Evolutionary conservation across 2,797 vertebrate species (phyloP), one percentile per base, ranked within the genome.

Genomic region (Synanceia verrucosa): DNA sequence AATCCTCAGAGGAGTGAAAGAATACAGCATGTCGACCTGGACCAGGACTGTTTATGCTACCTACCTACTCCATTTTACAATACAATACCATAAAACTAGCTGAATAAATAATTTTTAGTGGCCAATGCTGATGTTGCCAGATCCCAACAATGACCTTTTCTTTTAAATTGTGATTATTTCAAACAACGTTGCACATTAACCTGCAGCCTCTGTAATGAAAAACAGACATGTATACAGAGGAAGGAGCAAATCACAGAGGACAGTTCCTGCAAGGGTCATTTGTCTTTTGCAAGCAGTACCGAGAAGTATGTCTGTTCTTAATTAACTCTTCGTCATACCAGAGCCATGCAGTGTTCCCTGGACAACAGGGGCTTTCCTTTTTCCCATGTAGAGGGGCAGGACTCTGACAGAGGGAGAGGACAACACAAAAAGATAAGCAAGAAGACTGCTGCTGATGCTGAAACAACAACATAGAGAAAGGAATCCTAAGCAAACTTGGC

Each of bases 261-360:
- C 7, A 26, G 56, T 65, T 76, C 39, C 58, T 26, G 12, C 39
- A 47, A 58, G 58, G 58, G 47, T 79, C 63, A 47, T 33, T 37
- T 19, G 48, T 82, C 48, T 24, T 63, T 6, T 9, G 23, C 31
- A 53, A n/a, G 48, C 2, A 31, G 6, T 9, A 12, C n/a, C 47
- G 56, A 70, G 43, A 48, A 46, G 18, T 3, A 12, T 1, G 51
- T 65, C 73, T 85, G 86, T 41, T 90, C 47, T 36, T 53, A 57
- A 82, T 89, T 78, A 84, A 57, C 48, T 69, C 19, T 12, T 16
- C 33, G 67, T 89, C 81, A 81, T 28, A 12, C 51, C 65, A 59
- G 14, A 82, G 75, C 56, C 50, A 52, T 29, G 68, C 58, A n/a
- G 70, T 29, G 34, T 37, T 74, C 79, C 81, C 48, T 52, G 5